Evolutionary conservation across 2,888 invertebrate species (phyloP).

Genomic region (Monochamus alternatus): DNA sequence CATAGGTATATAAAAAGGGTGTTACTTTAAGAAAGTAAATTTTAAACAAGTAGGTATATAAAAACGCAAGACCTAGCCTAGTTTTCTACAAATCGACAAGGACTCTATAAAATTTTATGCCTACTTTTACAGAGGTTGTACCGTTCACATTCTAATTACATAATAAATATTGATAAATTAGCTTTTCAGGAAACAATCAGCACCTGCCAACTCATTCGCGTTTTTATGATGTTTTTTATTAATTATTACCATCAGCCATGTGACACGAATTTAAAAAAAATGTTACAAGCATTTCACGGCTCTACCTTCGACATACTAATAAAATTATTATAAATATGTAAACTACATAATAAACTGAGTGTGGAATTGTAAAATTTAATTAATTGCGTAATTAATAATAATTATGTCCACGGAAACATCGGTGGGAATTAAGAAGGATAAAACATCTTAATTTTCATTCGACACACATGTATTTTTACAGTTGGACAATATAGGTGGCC

Average conservation of each 20-base stretch:
- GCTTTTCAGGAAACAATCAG: constrained; percentile 12
- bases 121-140: constrained; percentile 7
- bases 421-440: background rate
- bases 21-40: no score
- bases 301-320: background rate
- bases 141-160: background rate
- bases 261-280: constrained; percentile 1
- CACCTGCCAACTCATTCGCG: constrained; percentile 3
- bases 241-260: background rate
- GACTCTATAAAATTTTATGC: background rate
- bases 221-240: constrained; percentile 5
- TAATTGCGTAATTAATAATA: background rate
- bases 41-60: background rate
- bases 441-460: constrained; percentile 1
- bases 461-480: constrained; percentile 1
- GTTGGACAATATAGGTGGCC: background rate
- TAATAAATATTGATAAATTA: constrained; percentile 8
- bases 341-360: constrained; percentile 1
- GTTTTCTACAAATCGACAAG: background rate
- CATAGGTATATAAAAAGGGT: no score
- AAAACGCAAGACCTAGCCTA: background rate
- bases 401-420: background rate
- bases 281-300: background rate
- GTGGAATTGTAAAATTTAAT: constrained; percentile 7
- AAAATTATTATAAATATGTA: constrained; percentile 7